Evolutionary conservation across 1,140 invertebrate genomes (phyloP), one percentile per base, ranked within the genome.

Genomic region (Zaprionus ghesquierei): DNA sequence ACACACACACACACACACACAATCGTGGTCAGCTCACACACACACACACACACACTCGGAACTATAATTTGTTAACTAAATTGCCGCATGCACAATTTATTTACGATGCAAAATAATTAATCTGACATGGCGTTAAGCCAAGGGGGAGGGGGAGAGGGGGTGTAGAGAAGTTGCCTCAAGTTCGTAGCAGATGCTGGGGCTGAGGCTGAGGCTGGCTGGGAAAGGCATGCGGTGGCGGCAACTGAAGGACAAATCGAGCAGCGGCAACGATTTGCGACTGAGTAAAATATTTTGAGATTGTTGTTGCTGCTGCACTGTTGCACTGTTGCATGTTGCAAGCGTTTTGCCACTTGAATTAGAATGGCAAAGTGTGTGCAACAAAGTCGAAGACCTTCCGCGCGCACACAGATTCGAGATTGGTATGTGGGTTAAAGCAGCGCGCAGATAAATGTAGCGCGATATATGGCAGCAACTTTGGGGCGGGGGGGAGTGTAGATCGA

Each of bases 11-110:
- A 69, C 18, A 20, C 15, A 12, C 20, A 61, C 59, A 59, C 6
- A 27, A 6, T 13, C 13, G 15, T 23, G 31, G 22, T 38, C 31
- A 63, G 4, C 18, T 38, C 56, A 69, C 38, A 46, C 50, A 63
- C 20, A 59, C 29, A 74, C n/a, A 69, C 41, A 22, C 41, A 12
- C 25, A 2, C 41, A 56, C 64, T 59, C 35, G 33, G 35, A 59
- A 73, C 70, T 73, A 54, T 85, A 85, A 82, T 85, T 82, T 82
- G 77, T 71, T 58, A 59, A 76, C 66, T 71, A 77, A 77, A 77
- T 77, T 77, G 66, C 65, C 65, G 71, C 65, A 70, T 75, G 65
- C 55, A 70, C 70, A 77, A 77, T 75, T 75, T 64, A 77, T 77
- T 75, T 70, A 70, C 65, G 61, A 77, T 75, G 64, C 65, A 75